phyloP scores from a whole-genome alignment of 2,113 vertebrate species.

The Otus sunia region DNA sequence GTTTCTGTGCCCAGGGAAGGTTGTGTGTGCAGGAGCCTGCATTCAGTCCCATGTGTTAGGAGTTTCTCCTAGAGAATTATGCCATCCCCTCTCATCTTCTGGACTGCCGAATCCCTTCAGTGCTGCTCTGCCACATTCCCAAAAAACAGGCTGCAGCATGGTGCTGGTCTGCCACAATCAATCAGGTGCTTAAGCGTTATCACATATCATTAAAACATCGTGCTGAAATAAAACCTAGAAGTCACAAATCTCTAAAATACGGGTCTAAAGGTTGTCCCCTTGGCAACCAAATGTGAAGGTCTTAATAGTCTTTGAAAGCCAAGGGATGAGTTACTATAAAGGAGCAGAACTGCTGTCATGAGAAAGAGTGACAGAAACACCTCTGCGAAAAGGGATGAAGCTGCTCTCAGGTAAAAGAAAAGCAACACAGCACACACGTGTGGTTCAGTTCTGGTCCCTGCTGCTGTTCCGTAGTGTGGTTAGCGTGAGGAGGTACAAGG shows the following conservation, averaged over 20 bases:
- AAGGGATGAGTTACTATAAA: neutral
- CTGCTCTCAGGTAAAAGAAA: neutral
- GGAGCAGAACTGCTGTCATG: neutral
- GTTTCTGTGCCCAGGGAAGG: neutral
- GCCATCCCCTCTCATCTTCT: neutral
- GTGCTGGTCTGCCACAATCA: neutral
- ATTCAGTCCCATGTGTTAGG: neutral
- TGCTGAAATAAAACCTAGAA: neutral
- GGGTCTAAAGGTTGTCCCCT: neutral
- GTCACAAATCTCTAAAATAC: neutral
- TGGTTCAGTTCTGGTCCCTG: neutral
- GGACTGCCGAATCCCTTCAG: neutral
- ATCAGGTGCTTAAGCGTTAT: neutral
- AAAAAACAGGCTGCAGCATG: neutral
- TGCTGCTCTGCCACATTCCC: neutral
- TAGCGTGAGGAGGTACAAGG: neutral
- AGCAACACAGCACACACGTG: accelerated
- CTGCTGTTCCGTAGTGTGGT: neutral
- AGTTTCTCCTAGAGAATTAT: neutral
- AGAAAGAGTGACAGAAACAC: neutral
- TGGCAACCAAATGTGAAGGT: neutral
- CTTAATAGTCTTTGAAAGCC: neutral
- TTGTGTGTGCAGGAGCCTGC: neutral
- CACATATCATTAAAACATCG: neutral
- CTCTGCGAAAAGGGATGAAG: neutral